phyloP scores from a whole-genome alignment of 2,888 invertebrate genomes.

The Drosophila incognita region DNA sequence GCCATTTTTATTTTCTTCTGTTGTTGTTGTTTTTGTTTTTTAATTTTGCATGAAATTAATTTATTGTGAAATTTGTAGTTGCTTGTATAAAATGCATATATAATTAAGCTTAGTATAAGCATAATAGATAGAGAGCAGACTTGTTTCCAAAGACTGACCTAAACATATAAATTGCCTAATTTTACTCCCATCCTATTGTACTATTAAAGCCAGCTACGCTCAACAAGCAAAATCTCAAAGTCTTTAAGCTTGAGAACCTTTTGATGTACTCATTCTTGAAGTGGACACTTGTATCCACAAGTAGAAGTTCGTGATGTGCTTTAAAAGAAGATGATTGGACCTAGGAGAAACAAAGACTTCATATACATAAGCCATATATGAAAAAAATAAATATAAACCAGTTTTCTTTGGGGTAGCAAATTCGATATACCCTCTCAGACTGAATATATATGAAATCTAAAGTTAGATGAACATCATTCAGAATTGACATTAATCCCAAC shows the following conservation, averaged over 20 bases:
- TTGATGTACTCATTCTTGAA: slow-evolving; percentile 42
- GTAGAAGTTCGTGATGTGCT: slow-evolving; percentile 49
- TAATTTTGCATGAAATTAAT: slow-evolving; percentile 64
- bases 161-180: slow-evolving; percentile 3
- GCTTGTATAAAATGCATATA: slow-evolving; percentile 4
- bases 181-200: slow-evolving; percentile 11
- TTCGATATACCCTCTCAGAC: slow-evolving; percentile 9
- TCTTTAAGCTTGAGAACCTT: slow-evolving; percentile 23
- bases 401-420: not conserved
- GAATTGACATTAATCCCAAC: not conserved
- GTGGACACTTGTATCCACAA: slow-evolving; percentile 36
- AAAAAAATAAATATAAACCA: not conserved
- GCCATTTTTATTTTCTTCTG: slow-evolving; percentile 21
- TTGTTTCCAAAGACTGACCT: not conserved
- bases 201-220: not conserved
- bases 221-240: not conserved
- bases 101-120: not conserved
- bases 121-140: not conserved
- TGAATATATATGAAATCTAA: not conserved
- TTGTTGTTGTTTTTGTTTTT: slow-evolving; percentile 23
- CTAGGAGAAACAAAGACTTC: slow-evolving; percentile 1
- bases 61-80: slow-evolving; percentile 20
- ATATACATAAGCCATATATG: not conserved
- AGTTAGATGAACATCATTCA: not conserved
- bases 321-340: slow-evolving; percentile 17